Base-by-base conservation (phyloP, 53 echinoderm and acorn worm species). In the Patiria pectinifera region DNA sequence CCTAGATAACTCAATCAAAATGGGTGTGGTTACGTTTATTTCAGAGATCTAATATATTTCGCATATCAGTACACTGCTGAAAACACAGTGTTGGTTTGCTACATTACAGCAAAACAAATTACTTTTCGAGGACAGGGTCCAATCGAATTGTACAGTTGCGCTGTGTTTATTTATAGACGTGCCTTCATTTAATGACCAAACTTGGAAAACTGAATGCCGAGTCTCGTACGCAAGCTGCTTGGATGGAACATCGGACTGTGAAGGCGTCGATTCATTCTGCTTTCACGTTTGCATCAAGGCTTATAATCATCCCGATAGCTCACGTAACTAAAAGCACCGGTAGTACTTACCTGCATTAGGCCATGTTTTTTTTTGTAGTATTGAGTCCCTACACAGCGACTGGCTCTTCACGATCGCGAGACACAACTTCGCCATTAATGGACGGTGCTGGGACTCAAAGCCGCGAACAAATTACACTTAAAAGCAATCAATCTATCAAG, bases 381-480 rank as follows among this genome's bases (percentile, higher is more conserved):
- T 74, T 23, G 19, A n/a, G 19, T 74, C 79, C 14, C 44, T 78
- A 43, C 16, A 43, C 16, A 47, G 72, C 11, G 35, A 71, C 14
- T 19, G 58, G 49, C 53, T 71, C 9, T 71, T 35, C 22, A 8
- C 47, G 45, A 85, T n/a, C 72, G 21, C 46, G 11, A 22, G 47
- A 86, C 72, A 58, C 24, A 49, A 24, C 72, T 49, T 70, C 48
- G 62, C 21, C 71, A 71, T 45, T 86, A 86, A 86, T 86, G 86
- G 86, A 25, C 15, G 9, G 72, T 3, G 69, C 69, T 4, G 86
- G 7, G 71, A 45, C 21, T 24, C 74, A 71, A 47, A 86, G 71
- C 74, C 11, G 2, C 24, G 11, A 69, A 86, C 59, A 86, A 86
- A 86, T 74, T 86, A 86, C 75, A 59, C 74, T 24, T 86, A n/a